Conservation (phyloP, 92 coral and sea anemone genomes). For the Anthopleura xanthogrammica region DNA sequence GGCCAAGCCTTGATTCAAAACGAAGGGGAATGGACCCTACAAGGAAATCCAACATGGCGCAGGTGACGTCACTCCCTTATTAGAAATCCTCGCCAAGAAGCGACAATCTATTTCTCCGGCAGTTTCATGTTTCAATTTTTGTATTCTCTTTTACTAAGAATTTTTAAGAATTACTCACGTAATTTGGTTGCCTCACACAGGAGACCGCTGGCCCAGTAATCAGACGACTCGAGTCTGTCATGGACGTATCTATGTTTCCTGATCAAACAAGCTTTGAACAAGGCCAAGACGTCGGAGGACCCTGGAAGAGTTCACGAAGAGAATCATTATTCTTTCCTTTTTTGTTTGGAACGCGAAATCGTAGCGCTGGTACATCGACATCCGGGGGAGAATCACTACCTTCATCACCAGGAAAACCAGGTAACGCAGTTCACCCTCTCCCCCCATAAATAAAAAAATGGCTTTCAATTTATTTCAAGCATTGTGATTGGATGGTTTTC, state of each 20-base stretch:
- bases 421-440: not conserved
- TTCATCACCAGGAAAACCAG: slow-evolving; percentile 13
- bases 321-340: slow-evolving; percentile 38
- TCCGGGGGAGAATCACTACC: slow-evolving; percentile 19
- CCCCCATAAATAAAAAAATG: too few relatives aligned
- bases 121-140: not conserved
- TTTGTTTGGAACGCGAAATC: slow-evolving; percentile 2
- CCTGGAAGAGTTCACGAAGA: slow-evolving; percentile 34
- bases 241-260: slow-evolving; percentile 44
- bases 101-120: too few relatives aligned
- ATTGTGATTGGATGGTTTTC: too few relatives aligned
- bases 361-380: slow-evolving; percentile 5
- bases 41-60: too few relatives aligned
- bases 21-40: too few relatives aligned
- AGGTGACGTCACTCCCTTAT: too few relatives aligned
- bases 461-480: too few relatives aligned
- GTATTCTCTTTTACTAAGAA: not conserved
- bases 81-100: too few relatives aligned
- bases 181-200: not conserved
- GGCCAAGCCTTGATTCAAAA: too few relatives aligned
- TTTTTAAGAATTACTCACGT: not conserved
- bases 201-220: slow-evolving; percentile 32
- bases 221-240: slow-evolving; percentile 36
- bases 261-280: slow-evolving; percentile 17
- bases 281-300: slow-evolving; percentile 22